phyloP scores from a whole-genome alignment of 1,140 invertebrate species.

The Lepidurus apus region DNA sequence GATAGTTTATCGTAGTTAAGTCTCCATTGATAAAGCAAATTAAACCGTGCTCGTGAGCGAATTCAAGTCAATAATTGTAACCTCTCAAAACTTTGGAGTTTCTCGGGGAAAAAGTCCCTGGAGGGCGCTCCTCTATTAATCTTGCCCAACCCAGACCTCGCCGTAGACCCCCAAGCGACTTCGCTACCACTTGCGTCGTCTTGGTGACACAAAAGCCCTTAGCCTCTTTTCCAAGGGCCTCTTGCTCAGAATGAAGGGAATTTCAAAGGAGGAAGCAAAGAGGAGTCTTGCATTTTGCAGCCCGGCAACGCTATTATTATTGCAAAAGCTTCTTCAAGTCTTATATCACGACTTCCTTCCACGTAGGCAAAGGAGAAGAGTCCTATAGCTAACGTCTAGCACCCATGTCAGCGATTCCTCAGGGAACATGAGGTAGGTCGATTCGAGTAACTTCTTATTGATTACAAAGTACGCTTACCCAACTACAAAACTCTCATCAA shows the following conservation, averaged over 20 bases:
- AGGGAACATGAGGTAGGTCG: background rate
- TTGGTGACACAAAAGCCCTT: constrained; percentile 18
- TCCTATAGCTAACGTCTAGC: constrained; percentile 14
- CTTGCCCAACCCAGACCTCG: constrained; percentile 12
- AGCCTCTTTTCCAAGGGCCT: background rate
- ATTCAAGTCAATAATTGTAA: background rate
- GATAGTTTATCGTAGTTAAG: background rate
- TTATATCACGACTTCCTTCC: constrained; percentile 10
- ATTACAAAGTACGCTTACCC: background rate
- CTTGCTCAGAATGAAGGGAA: constrained; percentile 6
- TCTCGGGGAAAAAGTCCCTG: background rate
- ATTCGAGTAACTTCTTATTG: constrained; percentile 22
- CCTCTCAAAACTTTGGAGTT: background rate
- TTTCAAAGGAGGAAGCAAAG: background rate
- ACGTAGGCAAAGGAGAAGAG: background rate
- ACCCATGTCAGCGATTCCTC: background rate
- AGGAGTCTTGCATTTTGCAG: constrained; percentile 5
- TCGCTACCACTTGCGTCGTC: constrained; percentile 13
- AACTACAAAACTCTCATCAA: background rate
- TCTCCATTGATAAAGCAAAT: background rate
- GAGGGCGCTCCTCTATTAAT: background rate
- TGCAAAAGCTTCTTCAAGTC: constrained; percentile 3
- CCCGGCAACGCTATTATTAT: background rate
- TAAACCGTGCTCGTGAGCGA: background rate
- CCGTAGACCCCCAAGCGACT: background rate